Evolutionary conservation across 1,140 invertebrate genomes (phyloP).

Genomic region (Druon quercuslanigerum): DNA sequence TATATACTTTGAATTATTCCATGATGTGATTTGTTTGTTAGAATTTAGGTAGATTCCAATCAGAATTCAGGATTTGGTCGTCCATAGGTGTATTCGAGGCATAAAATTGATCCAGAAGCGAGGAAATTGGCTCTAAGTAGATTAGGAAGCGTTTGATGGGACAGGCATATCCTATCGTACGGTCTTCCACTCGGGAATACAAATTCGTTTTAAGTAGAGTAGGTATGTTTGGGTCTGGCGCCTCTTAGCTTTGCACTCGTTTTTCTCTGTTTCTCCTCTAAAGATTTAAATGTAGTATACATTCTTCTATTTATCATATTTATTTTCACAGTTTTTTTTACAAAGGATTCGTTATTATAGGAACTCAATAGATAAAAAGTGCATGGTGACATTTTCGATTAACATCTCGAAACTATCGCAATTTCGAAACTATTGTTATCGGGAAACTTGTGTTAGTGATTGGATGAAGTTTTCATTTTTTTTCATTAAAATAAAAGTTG

Average conservation of each 20-base stretch:
- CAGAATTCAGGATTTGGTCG: slow-evolving; percentile 16
- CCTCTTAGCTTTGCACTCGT: not conserved
- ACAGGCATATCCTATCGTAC: slow-evolving; percentile 2
- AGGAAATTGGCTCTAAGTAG: slow-evolving; percentile 26
- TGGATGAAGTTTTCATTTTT: too few relatives aligned
- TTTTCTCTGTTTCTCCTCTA: not conserved
- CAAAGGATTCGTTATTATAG: too few relatives aligned
- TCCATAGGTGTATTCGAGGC: not conserved
- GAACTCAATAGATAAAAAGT: too few relatives aligned
- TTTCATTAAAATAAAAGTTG: too few relatives aligned
- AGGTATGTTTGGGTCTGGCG: slow-evolving; percentile 6
- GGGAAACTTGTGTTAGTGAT: too few relatives aligned
- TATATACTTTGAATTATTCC: too few relatives aligned
- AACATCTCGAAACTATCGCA: too few relatives aligned
- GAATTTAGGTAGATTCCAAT: not conserved
- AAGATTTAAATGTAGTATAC: too few relatives aligned
- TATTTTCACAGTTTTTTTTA: too few relatives aligned
- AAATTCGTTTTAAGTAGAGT: slow-evolving; percentile 17
- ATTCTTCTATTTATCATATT: too few relatives aligned
- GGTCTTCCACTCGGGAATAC: not conserved
- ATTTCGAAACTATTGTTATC: too few relatives aligned
- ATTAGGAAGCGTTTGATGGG: slow-evolving; percentile 28
- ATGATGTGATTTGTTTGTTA: not conserved
- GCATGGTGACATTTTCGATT: too few relatives aligned
- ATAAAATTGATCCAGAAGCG: slow-evolving; percentile 24